These are phyloP conservation scores for Pherbina coryleti DNA, from an alignment of 2,888 invertebrate species.

Conservation along the genomic window DNA sequence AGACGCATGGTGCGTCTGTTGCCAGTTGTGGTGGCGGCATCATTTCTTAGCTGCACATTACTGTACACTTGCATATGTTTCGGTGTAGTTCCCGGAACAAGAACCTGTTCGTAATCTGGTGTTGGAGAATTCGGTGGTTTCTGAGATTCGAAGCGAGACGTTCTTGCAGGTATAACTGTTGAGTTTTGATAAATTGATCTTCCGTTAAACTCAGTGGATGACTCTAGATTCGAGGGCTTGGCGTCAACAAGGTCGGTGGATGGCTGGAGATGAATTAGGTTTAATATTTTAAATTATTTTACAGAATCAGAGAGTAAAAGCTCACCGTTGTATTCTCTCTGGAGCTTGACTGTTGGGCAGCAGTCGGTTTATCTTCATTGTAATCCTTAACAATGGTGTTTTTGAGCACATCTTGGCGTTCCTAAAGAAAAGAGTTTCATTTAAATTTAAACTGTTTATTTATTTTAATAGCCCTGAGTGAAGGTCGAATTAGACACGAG, in stretches of 20 bases:
- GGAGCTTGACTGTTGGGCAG: conserved; percentile 35
- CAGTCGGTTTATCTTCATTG: conserved; percentile 59
- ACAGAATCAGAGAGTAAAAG: neutral
- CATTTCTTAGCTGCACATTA: conserved; percentile 57
- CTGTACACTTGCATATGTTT: neutral
- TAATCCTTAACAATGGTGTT: conserved; percentile 67
- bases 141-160: neutral
- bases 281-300: neutral
- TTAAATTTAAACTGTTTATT: neutral
- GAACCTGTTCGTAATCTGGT: conserved; percentile 60
- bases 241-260: neutral
- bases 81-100: conserved; percentile 39
- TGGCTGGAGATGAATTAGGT: neutral
- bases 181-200: conserved; percentile 42
- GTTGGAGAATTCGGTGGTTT: conserved; percentile 60
- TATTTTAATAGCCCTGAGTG: neutral
- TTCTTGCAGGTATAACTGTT: neutral
- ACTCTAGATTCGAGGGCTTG: neutral
- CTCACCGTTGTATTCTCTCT: neutral
- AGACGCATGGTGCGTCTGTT: conserved; percentile 74
- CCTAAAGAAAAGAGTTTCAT: conserved; percentile 53
- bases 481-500: too few species aligned
- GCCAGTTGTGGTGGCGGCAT: conserved; percentile 70
- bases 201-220: conserved; percentile 15
- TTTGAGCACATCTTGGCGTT: conserved; percentile 65